Evolutionary conservation across 2,113 vertebrate genomes (phyloP).

Genomic region (Aythya baeri): DNA sequence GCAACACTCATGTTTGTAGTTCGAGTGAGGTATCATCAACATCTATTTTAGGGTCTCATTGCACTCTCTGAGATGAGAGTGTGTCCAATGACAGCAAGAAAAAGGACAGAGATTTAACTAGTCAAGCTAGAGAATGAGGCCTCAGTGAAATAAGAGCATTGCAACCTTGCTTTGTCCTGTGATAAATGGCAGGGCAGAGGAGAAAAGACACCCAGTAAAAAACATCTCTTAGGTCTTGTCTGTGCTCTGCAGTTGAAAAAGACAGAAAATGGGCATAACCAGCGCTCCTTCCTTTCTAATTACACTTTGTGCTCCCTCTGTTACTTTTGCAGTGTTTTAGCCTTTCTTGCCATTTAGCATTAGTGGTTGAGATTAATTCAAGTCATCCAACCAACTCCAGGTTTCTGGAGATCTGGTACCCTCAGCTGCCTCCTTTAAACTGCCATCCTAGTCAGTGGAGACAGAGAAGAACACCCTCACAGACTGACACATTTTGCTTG

Average conservation of each 20-base stretch:
- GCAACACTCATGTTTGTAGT: not conserved
- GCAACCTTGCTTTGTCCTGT: not conserved
- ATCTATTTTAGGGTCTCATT: not conserved
- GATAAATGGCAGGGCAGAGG: not conserved
- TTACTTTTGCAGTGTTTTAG: not conserved
- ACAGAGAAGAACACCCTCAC: not conserved
- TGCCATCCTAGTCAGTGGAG: not conserved
- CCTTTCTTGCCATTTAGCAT: not conserved
- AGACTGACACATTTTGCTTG: not conserved
- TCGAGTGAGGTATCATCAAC: not conserved
- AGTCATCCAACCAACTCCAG: not conserved
- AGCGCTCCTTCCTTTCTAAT: not conserved
- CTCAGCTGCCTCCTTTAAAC: not conserved
- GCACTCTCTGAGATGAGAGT: not conserved
- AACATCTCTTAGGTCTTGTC: not conserved
- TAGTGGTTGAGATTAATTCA: not conserved
- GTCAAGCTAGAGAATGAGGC: not conserved
- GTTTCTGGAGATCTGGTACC: not conserved
- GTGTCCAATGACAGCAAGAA: not conserved
- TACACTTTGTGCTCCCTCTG: not conserved
- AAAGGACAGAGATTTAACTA: not conserved
- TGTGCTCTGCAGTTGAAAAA: not conserved
- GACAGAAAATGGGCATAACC: not conserved
- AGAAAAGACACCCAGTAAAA: not conserved
- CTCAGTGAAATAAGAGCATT: not conserved